A percentile compares a stretch with the other conserved stretches of the same genome.
Evolutionary conservation across 2,888 invertebrate species (phyloP).

Genomic region (Spialia ferax): DNA sequence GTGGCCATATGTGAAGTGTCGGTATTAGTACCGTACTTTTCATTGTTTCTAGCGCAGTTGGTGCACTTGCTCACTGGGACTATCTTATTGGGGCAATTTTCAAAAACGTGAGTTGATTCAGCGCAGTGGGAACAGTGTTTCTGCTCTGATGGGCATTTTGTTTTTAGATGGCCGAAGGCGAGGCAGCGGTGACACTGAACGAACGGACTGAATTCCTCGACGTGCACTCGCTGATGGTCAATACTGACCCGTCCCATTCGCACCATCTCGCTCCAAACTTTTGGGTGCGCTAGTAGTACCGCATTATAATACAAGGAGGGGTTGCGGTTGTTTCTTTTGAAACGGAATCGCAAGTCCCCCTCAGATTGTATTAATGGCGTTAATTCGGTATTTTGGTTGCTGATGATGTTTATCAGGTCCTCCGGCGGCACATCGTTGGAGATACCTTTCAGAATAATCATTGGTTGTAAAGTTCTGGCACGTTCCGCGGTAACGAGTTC

Average conservation of each 20-base stretch:
- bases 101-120: no score
- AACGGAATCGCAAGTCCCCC: not conserved
- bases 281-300: not conserved
- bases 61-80: no score
- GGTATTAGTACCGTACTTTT: no score
- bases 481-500: no score
- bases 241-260: not conserved
- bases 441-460: not conserved
- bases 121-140: no score
- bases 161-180: not conserved
- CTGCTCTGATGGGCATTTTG: no score
- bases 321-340: not conserved
- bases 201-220: not conserved
- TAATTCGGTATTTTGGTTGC: not conserved
- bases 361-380: not conserved
- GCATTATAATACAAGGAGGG: not conserved
- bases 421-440: not conserved
- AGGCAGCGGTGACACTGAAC: not conserved
- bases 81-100: no score
- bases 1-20: no score
- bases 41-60: no score
- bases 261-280: not conserved
- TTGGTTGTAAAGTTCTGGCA: not conserved
- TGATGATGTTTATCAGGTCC: not conserved
- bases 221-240: slow-evolving; percentile 1